Base-by-base conservation (phyloP, 2,888 invertebrate species). In the Eurytoma adleriae region DNA sequence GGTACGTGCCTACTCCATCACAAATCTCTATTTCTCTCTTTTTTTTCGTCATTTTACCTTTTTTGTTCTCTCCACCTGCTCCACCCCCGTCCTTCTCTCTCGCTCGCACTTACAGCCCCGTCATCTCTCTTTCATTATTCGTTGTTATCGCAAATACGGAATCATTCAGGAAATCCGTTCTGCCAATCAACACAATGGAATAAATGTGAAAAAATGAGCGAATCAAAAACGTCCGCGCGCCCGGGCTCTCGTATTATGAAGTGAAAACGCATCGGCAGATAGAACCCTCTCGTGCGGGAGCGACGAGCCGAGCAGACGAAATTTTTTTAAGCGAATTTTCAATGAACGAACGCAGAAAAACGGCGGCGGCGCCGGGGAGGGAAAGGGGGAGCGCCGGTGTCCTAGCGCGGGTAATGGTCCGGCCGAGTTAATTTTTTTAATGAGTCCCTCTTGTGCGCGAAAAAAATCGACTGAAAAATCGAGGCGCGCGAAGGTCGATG, bases 1-100 rank as follows among this genome's bases (percentile, higher is more conserved):
- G 88, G 87, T 88, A 88, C 87, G 87, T 88, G 88, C 87, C 87
- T 88, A 88, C 87, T 88, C 85, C 84, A 84, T 83, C 84, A 84
- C 83, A 78, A 83, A 81, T 83, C 83, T 84, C 83, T 83, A 78
- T 80, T 80, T 80, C 83, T 85, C 84, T 83, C 78, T 82, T 78
- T 82, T 83, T 78, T 76, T 72, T 81, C 70, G 82, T 83, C 83
- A 78, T 84, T 83, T 81, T 57, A 79, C 52, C 61, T 74, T 76
- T 82, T 82, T 71, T 74, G 69, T 77, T 69, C 73, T 66, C 67
- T 57, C 62, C 30, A 27, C 30, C 62, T 62, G 30, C 30, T 40
- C 40, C 54, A 73, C 73, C 57, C 69, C 71, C 66, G 10, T 68
- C 59, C 66, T 48, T 67, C 61, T 59, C 69, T 71, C 73, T 20